These are phyloP conservation scores for Dynastes tityus DNA, from an alignment of 2,888 invertebrate genomes.

Conservation along the genomic window DNA sequence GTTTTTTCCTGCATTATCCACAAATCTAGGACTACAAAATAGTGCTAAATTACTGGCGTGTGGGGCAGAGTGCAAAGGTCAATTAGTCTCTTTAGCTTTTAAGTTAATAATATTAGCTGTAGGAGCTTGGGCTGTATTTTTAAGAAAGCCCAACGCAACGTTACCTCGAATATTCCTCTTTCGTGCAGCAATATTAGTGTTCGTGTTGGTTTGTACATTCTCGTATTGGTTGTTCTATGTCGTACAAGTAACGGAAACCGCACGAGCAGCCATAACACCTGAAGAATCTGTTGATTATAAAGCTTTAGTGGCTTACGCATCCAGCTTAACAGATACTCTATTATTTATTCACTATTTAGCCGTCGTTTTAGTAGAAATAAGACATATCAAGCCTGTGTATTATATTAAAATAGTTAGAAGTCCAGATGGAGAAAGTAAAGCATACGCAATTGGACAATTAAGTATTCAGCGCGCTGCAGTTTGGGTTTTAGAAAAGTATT, in stretches of 20 bases:
- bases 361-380: conserved; percentile 92
- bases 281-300: conserved; percentile 89
- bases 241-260: conserved; percentile 89
- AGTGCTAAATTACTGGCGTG: conserved; percentile 84
- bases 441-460: conserved; percentile 91
- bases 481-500: conserved; percentile 95
- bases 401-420: conserved; percentile 93
- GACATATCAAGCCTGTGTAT: conserved; percentile 92
- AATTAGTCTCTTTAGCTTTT: conserved; percentile 91
- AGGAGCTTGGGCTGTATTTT: conserved; percentile 94
- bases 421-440: conserved; percentile 94
- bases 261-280: conserved; percentile 84
- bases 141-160: conserved; percentile 87
- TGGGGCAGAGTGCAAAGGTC: conserved; percentile 94
- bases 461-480: conserved; percentile 97
- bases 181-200: conserved; percentile 89
- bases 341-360: conserved; percentile 96
- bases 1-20: conserved; percentile 83
- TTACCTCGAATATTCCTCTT: conserved; percentile 94
- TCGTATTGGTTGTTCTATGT: conserved; percentile 99
- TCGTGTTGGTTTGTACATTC: conserved; percentile 93
- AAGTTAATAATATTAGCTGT: conserved; percentile 91
- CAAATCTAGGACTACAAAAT: conserved; percentile 72
- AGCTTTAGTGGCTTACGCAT: conserved; percentile 92
- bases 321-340: conserved; percentile 93